phyloP scores from a whole-genome alignment of 2,797 vertebrate species.

The Argya squamiceps region DNA sequence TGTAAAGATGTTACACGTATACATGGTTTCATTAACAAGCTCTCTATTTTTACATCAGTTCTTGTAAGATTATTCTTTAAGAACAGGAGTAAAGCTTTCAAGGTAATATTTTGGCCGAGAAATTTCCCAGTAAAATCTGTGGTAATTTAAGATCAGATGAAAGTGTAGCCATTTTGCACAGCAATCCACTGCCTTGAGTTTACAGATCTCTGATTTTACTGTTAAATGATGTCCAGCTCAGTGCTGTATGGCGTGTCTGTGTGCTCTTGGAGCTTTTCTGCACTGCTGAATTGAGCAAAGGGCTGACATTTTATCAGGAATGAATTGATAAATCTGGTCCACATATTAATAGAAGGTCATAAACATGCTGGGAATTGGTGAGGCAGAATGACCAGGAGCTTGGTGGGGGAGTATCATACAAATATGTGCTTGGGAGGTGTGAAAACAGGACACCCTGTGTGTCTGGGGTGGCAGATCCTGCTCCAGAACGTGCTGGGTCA shows the following conservation, averaged over 20 bases:
- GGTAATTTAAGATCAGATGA: neutral
- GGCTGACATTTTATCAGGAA: neutral
- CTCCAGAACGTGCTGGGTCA: neutral
- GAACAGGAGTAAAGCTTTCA: neutral
- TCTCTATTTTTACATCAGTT: neutral
- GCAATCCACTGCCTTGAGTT: neutral
- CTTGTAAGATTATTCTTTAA: neutral
- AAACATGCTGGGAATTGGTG: neutral
- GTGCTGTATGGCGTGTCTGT: neutral
- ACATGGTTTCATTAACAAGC: neutral
- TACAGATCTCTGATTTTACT: neutral
- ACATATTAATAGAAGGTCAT: neutral
- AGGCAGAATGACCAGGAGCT: neutral
- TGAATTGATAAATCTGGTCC: neutral
- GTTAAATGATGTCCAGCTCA: neutral
- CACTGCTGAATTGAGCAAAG: neutral
- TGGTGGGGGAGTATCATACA: neutral
- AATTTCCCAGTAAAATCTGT: neutral
- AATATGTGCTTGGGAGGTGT: neutral
- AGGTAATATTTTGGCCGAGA: neutral
- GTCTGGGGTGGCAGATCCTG: neutral
- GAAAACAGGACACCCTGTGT: accelerated
- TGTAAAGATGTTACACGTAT: neutral
- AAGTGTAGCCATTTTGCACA: neutral
- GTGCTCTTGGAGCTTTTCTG: neutral